Conservation (phyloP, 2,113 vertebrate genomes). For the Macrotus californicus region DNA sequence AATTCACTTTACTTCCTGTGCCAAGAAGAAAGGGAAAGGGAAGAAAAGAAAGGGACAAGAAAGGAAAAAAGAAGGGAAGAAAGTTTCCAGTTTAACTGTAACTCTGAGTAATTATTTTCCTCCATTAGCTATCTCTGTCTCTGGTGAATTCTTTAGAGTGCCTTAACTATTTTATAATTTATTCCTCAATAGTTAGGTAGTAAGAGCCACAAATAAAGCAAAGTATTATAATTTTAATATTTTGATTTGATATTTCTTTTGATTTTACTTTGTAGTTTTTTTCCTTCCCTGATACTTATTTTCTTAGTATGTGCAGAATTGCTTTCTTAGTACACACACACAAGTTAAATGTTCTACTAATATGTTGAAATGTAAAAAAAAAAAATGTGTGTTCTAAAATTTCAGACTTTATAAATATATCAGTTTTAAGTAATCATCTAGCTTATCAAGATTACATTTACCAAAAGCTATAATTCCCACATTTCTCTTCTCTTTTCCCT, state of each 20-base stretch:
- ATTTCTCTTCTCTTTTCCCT: background rate
- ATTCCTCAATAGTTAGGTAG: background rate
- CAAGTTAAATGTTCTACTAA: background rate
- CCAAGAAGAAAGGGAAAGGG: background rate
- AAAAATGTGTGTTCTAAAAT: background rate
- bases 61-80: background rate
- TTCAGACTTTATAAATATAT: background rate
- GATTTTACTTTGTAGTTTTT: constrained; percentile 18
- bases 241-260: background rate
- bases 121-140: background rate
- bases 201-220: background rate
- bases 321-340: background rate
- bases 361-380: background rate
- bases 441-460: background rate
- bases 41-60: background rate
- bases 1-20: constrained; percentile 24
- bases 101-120: background rate
- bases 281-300: background rate
- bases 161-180: background rate
- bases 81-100: background rate
- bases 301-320: background rate
- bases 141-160: background rate
- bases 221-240: background rate
- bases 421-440: background rate
- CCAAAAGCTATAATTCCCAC: background rate